Evolutionary conservation across 2,113 vertebrate species (phyloP), one percentile per base, ranked within the genome.

Genomic region (Dermatemys mawii): DNA sequence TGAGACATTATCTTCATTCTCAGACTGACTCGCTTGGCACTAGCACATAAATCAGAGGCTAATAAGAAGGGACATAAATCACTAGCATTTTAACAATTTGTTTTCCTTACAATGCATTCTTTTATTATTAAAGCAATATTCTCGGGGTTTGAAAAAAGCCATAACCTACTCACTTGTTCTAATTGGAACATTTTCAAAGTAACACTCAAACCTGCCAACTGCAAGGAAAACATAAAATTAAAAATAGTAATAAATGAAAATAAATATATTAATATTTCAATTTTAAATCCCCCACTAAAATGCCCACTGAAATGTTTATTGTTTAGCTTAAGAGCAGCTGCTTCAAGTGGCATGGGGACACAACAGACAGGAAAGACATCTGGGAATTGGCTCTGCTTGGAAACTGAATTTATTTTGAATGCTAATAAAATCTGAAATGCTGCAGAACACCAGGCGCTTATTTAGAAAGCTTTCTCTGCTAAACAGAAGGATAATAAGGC

Each of bases 261-360:
- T 93, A 93, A 89, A 44, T 54, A 7, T 44, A 53, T 83, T 50
- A 95, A 1, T 83, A 91, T 89, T 92, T 89, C 2, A 55, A 60
- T 79, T 90, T 92, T 73, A 95, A 60, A 21, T 81, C 44, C 88
- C 54, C 22, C 54, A 81, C 24, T 85, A 87, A 93, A 92, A 83
- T 11, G 14, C 5, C 57, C 90, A 1, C 13, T 87, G 57, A 82
- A 84, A 89, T 48, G 26, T 78, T 88, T 88, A 63, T 21, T 57
- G 78, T 0, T 0, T 4, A 29, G 29, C 48, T 14, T 32, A 92
- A 41, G 17, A 91, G 80, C 46, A 88, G 60, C 57, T 94, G 83
- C 73, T 55, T 90, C 26, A 24, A 6, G 4, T 16, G 27, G 2
- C 26, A n/a, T 32, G 26, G 35, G 87, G 8, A 53, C 51, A 53